phyloP scores from a whole-genome alignment of 1,140 invertebrate species.

The Pachypeltis micranthus region DNA sequence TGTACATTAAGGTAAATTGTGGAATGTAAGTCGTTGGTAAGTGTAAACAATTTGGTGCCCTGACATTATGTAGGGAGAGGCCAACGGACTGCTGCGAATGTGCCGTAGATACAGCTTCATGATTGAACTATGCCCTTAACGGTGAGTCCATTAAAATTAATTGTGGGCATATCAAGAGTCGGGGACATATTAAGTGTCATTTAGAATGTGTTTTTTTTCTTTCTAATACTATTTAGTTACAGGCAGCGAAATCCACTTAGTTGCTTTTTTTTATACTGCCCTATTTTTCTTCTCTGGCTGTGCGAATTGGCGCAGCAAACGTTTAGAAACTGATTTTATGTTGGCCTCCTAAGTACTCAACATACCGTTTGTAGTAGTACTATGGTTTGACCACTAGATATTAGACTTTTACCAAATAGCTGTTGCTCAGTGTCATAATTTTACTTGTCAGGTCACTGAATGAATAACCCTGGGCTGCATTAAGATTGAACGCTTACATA shows the following conservation, averaged over 20 bases:
- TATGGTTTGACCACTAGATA: too few relatives aligned
- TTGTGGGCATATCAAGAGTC: constrained; percentile 12
- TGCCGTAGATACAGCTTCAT: constrained; percentile 12
- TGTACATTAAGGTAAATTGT: constrained; percentile 3
- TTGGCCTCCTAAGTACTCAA: too few relatives aligned
- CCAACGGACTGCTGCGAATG: constrained; percentile 13
- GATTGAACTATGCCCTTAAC: constrained; percentile 16
- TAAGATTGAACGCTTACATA: too few relatives aligned
- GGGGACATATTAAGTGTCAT: constrained; percentile 5
- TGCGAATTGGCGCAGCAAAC: too few relatives aligned
- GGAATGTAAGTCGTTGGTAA: constrained; percentile 16
- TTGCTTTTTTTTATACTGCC: background rate
- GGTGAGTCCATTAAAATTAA: constrained; percentile 21
- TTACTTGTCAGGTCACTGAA: too few relatives aligned
- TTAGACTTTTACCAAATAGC: too few relatives aligned
- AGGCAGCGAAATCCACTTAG: background rate
- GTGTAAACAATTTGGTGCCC: constrained; percentile 23
- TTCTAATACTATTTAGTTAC: background rate
- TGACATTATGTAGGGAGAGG: constrained; percentile 21
- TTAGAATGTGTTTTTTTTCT: constrained; percentile 8
- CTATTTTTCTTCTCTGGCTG: background rate
- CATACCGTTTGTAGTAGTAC: too few relatives aligned
- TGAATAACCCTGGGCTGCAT: too few relatives aligned
- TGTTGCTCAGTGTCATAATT: too few relatives aligned
- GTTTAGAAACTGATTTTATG: too few relatives aligned